A percentile compares a stretch with the other conserved stretches of the same genome.
Conservation (phyloP, 1,140 invertebrate genomes). For the Scaptodrosophila lebanonensis region DNA sequence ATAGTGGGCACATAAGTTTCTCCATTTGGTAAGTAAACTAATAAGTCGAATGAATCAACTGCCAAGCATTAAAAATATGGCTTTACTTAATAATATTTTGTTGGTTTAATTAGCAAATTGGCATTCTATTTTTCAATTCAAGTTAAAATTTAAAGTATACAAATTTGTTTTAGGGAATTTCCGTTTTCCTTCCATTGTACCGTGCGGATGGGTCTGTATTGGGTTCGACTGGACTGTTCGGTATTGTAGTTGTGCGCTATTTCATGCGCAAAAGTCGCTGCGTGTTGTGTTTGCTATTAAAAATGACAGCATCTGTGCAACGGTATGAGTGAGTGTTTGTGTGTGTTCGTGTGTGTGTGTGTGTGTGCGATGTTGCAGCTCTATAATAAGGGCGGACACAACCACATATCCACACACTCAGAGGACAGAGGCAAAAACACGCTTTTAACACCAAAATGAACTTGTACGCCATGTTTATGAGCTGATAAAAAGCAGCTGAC, state of each 20-base stretch:
- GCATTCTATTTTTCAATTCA: too few species aligned
- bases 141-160: too few species aligned
- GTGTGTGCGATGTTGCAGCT: slow-evolving; percentile 41
- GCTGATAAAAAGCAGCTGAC: slow-evolving; percentile 74
- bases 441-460: slow-evolving; percentile 72
- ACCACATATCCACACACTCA: slow-evolving; percentile 10
- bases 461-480: slow-evolving; percentile 71
- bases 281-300: slow-evolving; percentile 74
- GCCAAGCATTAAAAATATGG: too few species aligned
- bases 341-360: slow-evolving; percentile 17
- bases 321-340: slow-evolving; percentile 9
- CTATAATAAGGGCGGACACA: slow-evolving; percentile 35
- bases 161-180: too few species aligned
- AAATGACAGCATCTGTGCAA: slow-evolving; percentile 55
- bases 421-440: slow-evolving; percentile 35
- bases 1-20: too few species aligned
- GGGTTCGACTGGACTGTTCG: too few species aligned
- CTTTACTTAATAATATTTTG: slow-evolving; percentile 59
- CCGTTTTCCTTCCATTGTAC: too few species aligned
- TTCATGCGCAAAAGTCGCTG: slow-evolving; percentile 72
- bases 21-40: too few species aligned
- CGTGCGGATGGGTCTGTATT: too few species aligned
- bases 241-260: slow-evolving; percentile 37
- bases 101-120: too few species aligned
- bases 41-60: too few species aligned